phyloP scores from a whole-genome alignment of 2,113 vertebrate genomes.

The Rhynchomys soricoides region DNA sequence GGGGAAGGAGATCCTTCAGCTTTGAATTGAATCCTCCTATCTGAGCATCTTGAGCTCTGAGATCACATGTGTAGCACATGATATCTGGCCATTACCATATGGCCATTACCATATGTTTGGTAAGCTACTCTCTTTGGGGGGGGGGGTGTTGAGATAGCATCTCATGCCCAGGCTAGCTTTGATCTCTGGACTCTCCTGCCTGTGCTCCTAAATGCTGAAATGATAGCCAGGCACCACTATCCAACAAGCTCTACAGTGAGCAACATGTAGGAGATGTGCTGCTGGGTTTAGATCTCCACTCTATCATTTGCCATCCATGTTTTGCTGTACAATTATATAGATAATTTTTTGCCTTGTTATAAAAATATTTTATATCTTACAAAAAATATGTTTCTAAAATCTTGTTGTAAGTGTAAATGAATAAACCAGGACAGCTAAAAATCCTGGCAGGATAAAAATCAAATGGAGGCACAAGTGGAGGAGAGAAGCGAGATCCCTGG shows the following conservation, averaged over 20 bases:
- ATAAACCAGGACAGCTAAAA: neutral
- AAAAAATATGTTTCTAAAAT: slow-evolving; percentile 49
- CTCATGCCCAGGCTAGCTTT: neutral
- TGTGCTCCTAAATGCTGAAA: neutral
- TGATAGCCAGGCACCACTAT: neutral
- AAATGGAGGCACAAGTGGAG: neutral
- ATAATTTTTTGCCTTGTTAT: slow-evolving; percentile 18
- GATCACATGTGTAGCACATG: neutral
- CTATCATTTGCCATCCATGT: neutral
- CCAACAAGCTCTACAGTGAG: neutral
- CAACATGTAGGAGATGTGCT: neutral
- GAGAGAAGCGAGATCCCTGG: neutral
- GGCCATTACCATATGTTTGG: neutral
- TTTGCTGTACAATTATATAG: neutral
- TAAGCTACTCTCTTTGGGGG: neutral
- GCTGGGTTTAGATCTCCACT: neutral
- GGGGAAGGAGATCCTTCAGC: neutral
- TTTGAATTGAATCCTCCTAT: neutral
- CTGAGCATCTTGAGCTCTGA: neutral
- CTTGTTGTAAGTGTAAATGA: neutral
- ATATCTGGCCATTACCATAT: neutral
- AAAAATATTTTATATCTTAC: slow-evolving; percentile 14
- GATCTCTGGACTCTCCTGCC: neutral
- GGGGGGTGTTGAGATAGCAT: neutral
- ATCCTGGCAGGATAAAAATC: neutral